These are phyloP conservation scores for Wasmannia auropunctata DNA, from an alignment of 1,140 invertebrate species.

Conservation along the genomic window DNA sequence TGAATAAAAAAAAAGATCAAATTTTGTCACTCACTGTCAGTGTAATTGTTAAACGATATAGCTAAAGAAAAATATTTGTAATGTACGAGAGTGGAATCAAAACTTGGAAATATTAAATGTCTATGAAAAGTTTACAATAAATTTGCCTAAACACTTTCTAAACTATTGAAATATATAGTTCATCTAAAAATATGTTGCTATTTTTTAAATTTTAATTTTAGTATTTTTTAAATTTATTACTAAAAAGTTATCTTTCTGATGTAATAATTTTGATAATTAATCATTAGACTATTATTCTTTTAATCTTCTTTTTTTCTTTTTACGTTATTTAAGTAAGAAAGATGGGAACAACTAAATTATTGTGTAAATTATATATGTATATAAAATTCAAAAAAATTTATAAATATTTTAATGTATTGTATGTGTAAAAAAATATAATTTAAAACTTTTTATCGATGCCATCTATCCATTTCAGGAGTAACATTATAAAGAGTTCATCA, in stretches of 20 bases:
- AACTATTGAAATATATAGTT: constrained; percentile 58
- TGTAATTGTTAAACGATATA: background rate
- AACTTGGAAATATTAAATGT: background rate
- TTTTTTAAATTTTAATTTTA: too few species aligned
- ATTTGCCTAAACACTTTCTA: constrained; percentile 30
- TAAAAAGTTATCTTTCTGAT: constrained; percentile 89
- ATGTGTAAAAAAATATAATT: background rate
- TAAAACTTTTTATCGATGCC: background rate
- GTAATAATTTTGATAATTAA: constrained; percentile 89
- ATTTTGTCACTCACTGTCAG: too few species aligned
- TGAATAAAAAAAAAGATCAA: too few species aligned
- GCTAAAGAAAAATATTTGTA: background rate
- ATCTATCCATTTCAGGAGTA: constrained; percentile 18
- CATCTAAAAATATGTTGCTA: constrained; percentile 51
- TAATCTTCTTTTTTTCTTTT: constrained; percentile 87
- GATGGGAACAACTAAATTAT: background rate
- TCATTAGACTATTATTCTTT: constrained; percentile 88
- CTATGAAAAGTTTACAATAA: background rate
- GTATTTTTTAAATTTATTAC: constrained; percentile 89
- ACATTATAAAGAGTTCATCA: background rate
- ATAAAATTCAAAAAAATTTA: background rate
- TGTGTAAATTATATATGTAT: background rate
- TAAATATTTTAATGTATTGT: constrained; percentile 7
- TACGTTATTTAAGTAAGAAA: constrained; percentile 87
- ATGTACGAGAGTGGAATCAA: background rate